Evolutionary conservation across 2,888 invertebrate species (phyloP).

Genomic region (Leucophenga maculata): DNA sequence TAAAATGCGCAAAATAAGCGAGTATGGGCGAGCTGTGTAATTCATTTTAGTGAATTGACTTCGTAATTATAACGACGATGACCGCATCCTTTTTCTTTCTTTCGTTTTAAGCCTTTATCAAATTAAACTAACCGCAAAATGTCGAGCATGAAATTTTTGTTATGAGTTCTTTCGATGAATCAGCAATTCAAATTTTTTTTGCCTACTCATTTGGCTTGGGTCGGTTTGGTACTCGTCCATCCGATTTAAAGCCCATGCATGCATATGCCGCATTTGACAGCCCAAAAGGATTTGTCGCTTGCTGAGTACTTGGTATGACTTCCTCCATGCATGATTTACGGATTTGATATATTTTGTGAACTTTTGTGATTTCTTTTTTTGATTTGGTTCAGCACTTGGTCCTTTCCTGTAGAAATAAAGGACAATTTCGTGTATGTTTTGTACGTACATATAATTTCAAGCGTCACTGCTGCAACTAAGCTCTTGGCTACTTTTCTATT

Average conservation of each 20-base stretch:
- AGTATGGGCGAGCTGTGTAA: too few species aligned
- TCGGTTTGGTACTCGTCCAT: slow-evolving; percentile 14
- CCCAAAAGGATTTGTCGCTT: neutral
- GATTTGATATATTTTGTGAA: neutral
- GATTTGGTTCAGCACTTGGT: too few species aligned
- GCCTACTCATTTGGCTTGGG: too few species aligned
- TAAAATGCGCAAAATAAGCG: too few species aligned
- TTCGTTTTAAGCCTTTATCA: neutral
- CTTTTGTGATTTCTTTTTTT: neutral
- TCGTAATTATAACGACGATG: slow-evolving; percentile 19
- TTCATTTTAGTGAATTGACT: neutral
- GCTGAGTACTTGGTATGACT: slow-evolving; percentile 24
- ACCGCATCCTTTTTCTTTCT: slow-evolving; percentile 18
- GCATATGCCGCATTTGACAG: neutral
- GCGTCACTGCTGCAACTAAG: slow-evolving; percentile 11
- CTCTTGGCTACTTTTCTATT: slow-evolving; percentile 14
- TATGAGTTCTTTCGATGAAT: slow-evolving; percentile 8
- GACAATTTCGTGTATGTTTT: neutral
- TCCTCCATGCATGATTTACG: slow-evolving; percentile 3
- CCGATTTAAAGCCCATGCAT: neutral
- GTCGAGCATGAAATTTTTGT: neutral
- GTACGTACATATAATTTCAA: slow-evolving; percentile 6
- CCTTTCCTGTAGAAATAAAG: too few species aligned
- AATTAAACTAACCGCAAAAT: slow-evolving; percentile 3
- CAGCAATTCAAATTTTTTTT: slow-evolving; percentile 1